Base-by-base conservation (phyloP, 1,140 invertebrate species). In the Cydia amplana region DNA sequence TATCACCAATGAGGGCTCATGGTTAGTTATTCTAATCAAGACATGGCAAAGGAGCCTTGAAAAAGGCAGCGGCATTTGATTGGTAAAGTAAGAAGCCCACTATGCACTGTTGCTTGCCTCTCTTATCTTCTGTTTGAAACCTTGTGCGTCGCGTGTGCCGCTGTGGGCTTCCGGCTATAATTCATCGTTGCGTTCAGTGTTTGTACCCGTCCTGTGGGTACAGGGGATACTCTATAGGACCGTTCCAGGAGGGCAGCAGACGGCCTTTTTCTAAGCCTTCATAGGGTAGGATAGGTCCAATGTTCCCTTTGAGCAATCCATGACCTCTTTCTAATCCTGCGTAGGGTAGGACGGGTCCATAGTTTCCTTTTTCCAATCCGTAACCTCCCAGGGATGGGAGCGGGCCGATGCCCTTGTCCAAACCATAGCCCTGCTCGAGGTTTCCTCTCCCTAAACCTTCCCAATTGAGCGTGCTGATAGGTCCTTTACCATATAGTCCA, bases 41-140 rank as follows among this genome's bases (percentile, higher is more conserved):
- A 70, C 32, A 40, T 70, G 65, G 65, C 65, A 70, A 18, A 40
- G 65, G 3, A 70, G 20, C 55, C 28, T 70, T 36, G n/a, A 40
- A n/a, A 16, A 70, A 32, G 7, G 28, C 32, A 18, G 65, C 16
- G 32, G n/a, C 20, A 60, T 23, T 23, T 10, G 16, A 23, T n/a
- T 20, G 0, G 55, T 60, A 23, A 60, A 23, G 18, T 23, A 3
- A 12, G 7, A 23, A 60, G 18, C 55, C 55, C 55, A 60, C 55
- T 60, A 20, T 9, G 7, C 18, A 23, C 20, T 23, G 12, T 60
- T 10, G 20, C 9, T 60, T 51, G 49, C n/a, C n/a, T 46, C 12
- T n/a, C 4, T 55, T 20, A 55, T 55, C 51, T n/a, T 18, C 20
- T 18, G 3, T 18, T 18, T 18, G n/a, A 51, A 51, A n/a, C 16